Conservation (phyloP, 2,113 vertebrate genomes). For the Corydoras maculifer region DNA sequence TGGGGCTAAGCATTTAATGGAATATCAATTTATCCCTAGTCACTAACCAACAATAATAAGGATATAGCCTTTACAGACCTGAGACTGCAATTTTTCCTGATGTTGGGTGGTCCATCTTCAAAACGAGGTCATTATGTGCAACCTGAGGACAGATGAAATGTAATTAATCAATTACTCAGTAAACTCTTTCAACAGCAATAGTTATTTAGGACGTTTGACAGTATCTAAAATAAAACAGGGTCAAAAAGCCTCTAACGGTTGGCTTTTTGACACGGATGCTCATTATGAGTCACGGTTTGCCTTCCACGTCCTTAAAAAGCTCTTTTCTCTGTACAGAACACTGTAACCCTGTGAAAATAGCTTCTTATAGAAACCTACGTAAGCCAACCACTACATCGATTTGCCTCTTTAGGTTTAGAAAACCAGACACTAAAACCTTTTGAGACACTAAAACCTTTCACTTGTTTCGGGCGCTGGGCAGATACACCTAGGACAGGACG, state of each 20-base stretch:
- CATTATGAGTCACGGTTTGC: constrained; percentile 12
- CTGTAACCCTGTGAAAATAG: constrained; percentile 23
- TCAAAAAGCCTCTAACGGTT: constrained; percentile 20
- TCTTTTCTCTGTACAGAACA: constrained; percentile 17
- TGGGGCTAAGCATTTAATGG: neutral
- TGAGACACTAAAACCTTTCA: too few species aligned
- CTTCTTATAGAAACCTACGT: constrained; percentile 15
- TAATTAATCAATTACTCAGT: neutral
- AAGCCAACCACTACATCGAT: neutral
- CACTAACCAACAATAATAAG: neutral
- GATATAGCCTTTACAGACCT: constrained; percentile 63
- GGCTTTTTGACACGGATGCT: neutral
- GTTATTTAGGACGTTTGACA: too few species aligned
- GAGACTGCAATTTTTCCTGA: constrained; percentile 78
- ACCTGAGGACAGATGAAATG: constrained; percentile 67
- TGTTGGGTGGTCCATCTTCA: constrained; percentile 85
- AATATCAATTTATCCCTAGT: neutral
- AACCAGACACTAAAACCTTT: neutral
- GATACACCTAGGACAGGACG: too few species aligned
- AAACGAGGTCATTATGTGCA: constrained; percentile 79
- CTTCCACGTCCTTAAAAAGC: constrained; percentile 16
- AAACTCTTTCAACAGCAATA: too few species aligned
- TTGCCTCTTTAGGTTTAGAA: neutral
- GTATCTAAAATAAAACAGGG: constrained; percentile 3
- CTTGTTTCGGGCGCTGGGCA: too few species aligned